Evolutionary conservation across 2,888 invertebrate genomes (phyloP), one percentile per base, ranked within the genome.

Genomic region (Acrobasis suavella): DNA sequence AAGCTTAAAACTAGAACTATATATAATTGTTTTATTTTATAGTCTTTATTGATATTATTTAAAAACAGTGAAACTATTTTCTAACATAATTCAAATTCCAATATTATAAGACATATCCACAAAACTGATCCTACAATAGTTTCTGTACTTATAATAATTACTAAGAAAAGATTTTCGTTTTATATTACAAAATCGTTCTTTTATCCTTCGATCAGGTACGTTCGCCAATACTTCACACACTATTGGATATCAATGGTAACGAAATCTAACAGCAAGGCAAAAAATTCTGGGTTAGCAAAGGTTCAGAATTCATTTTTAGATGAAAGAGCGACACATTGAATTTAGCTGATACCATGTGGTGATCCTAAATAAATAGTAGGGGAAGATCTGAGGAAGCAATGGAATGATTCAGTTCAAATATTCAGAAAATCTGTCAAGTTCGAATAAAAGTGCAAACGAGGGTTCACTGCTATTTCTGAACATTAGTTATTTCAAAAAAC

Each of bases 361-460:
- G 52, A 62, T 67, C 67, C 65, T 67, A 67, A 67, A 32, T 59
- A 62, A 67, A 67, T 64, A 55, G 50, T 55, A 2, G 16, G 50
- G 58, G 22, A 42, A 42, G 56, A 63, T 64, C 55, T 58, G 59
- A 50, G 15, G 37, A 46, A 14, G 59, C 66, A 62, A 67, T 56
- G 56, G 64, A 64, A 63, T 66, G 39, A 62, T 58, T 60, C 52
- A 38, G 52, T 51, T 16, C 64, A 65, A 65, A 64, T 22, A 56
- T 46, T 22, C 60, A n/a, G 61, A 63, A 54, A 15, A 14, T 6
- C n/a, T 12, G 46, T 10, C 46, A n/a, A 46, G n/a, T 46, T 9
- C n/a, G 46, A 46, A 10, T 46, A 6, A 14, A n/a, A 12, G 14
- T 14, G 46, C 46, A n/a, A 12, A 46, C 46, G n/a, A n/a, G 46